Evolutionary conservation across 2,888 invertebrate genomes (phyloP).

Genomic region (Coleophora flavipennella): DNA sequence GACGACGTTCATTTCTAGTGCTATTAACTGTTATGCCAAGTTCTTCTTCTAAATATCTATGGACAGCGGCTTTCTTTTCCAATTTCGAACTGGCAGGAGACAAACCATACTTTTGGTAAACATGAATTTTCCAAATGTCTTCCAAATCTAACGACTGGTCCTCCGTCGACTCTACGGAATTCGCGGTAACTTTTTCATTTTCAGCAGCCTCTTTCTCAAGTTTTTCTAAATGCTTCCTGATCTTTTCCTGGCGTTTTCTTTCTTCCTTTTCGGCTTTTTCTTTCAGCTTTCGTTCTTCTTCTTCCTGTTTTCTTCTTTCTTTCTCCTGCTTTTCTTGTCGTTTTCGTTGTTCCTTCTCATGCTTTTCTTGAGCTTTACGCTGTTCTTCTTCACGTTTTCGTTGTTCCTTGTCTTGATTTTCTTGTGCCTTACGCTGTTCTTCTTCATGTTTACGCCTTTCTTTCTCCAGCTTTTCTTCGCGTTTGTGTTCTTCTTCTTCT

Average conservation of each 20-base stretch:
- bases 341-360: conserved; percentile 19
- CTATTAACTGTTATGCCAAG: conserved; percentile 44
- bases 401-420: conserved; percentile 15
- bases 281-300: conserved; percentile 25
- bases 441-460: conserved; percentile 22
- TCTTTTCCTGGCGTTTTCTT: conserved; percentile 27
- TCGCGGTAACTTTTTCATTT: conserved; percentile 19
- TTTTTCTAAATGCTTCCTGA: conserved; percentile 23
- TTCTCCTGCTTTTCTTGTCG: conserved; percentile 17
- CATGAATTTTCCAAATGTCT: conserved; percentile 50
- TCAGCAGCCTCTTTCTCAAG: conserved; percentile 30
- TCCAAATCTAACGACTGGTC: conserved; percentile 44
- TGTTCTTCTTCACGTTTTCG: no score
- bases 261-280: conserved; percentile 36
- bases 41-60: conserved; percentile 45
- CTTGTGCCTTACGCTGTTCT: conserved; percentile 20
- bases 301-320: conserved; percentile 23
- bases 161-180: conserved; percentile 31
- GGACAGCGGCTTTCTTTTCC: conserved; percentile 41
- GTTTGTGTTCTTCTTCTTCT: conserved; percentile 17
- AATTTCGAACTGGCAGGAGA: conserved; percentile 34
- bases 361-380: no score
- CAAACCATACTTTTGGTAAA: conserved; percentile 50
- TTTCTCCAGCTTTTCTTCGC: conserved; percentile 22
- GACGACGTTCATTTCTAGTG: conserved; percentile 46